Evolutionary conservation across 1,140 invertebrate species (phyloP), one percentile per base, ranked within the genome.

Genomic region (Brachionus rotundiformis): DNA sequence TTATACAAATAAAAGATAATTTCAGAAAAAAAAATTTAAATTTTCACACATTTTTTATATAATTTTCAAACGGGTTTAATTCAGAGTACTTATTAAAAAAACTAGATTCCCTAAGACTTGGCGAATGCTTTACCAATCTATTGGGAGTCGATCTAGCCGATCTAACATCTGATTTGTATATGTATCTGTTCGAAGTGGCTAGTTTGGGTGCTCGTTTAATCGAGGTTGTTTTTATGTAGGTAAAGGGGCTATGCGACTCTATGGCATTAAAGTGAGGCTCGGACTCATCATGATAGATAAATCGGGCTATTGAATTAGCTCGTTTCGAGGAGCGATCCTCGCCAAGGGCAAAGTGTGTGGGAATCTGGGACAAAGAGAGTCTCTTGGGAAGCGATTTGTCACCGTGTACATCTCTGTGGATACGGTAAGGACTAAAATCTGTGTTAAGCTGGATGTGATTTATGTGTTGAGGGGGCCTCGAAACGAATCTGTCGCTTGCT

Each of bases 211-310:
- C 33, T 41, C 68, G 68, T 73, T 44, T 73, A 23, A 73, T 73
- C 13, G 68, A 73, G 19, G 68, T 73, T 73, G 68, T 73, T 73
- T 73, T 73, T 13, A 73, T 73, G 25, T 73, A 73, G 11, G 68
- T 73, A 41, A 73, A 73, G 3, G 68, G 68, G 44, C 68, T 73
- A 36, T 10, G 16, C n/a, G 29, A 23, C 5, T 68, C 63, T 2
- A 31, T 36, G 25, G 13, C 13, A 63, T 29, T 10, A 68, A 68
- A 36, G n/a, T 68, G 25, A 33, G 16, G 10, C 36, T 68, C 31
- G 1, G 3, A 19, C 1, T 68, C 63, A 16, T 68, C 63, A 39
- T 68, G 2, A 36, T 68, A 36, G 19, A 68, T 68, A 7, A 68
- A 39, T 31, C 33, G 63, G 11, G 63, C 63, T 68, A 68, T 68